Base-by-base conservation (phyloP, 2,888 invertebrate genomes). In the Brachycybe producta region DNA sequence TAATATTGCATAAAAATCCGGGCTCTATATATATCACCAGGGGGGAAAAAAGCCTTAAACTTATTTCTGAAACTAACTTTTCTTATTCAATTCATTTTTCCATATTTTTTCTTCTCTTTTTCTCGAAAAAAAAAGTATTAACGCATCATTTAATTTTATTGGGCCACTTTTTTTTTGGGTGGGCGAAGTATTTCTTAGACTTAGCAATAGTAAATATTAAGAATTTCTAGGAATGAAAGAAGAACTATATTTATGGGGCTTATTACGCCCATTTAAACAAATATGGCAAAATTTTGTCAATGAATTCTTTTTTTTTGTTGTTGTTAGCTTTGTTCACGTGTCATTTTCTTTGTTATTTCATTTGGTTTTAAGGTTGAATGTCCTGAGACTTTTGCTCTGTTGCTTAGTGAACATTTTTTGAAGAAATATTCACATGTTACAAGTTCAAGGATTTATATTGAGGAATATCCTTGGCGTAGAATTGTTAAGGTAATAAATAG, bases 381-480 rank as follows among this genome's bases (percentile, higher is more conserved):
- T 24, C 82, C 83, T 0, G 85, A 85, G 65, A 78, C 79, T 60
- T 85, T 84, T 63, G 84, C 77, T 1, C 70, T 82, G 19, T 67
- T 80, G n/a, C 72, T 84, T 17, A 77, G 79, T 60, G 74, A 76
- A 51, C 84, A 84, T 64, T 84, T 84, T 61, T 68, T 84, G 44
- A 76, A 75, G 56, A 79, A 78, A 60, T 85, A 85, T 65, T 69
- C 73, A n/a, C 84, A 84, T 65, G 78, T 84, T 27, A 73, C 73
- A 47, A 79, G 79, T 61, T 81, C 77, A 1, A 76, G 73, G 60
- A 75, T 84, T 41, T 75, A 73, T 57, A 75, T 85, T 27, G 75
- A 80, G 44, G 82, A 82, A 57, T 80, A 79, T 63, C 83, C 83
- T 0, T 84, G 84, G 84, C 76, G 80, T 62, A 73, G 84, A 53